phyloP scores from a whole-genome alignment of 2,888 invertebrate species.

The Epistrophe grossulariae region DNA sequence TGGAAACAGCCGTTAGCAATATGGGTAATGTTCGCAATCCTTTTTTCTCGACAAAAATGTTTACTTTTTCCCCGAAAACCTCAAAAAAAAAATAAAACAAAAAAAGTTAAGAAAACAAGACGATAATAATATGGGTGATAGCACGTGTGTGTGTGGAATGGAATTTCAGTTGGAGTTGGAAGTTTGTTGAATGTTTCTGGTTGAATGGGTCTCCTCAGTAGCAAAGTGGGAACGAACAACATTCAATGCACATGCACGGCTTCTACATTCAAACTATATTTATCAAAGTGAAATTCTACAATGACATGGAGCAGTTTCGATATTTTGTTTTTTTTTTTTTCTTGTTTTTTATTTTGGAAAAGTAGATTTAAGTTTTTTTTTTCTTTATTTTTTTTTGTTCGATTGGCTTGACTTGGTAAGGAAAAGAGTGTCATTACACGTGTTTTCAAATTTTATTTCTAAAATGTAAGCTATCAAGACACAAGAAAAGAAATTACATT shows the following conservation, averaged over 20 bases:
- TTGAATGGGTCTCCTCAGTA: slow-evolving; percentile 54
- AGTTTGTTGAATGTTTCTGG: slow-evolving; percentile 46
- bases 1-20: slow-evolving; percentile 59
- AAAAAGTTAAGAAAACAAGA: slow-evolving; percentile 18
- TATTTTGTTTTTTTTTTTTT: neutral
- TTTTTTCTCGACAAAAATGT: slow-evolving; percentile 60
- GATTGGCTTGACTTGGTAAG: slow-evolving; percentile 16
- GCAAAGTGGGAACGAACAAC: neutral
- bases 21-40: slow-evolving; percentile 70
- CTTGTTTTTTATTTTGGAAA: neutral
- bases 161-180: neutral
- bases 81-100: slow-evolving; percentile 28
- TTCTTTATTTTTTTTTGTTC: neutral
- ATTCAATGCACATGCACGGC: slow-evolving; percentile 32
- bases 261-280: slow-evolving; percentile 16
- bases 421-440: slow-evolving; percentile 31
- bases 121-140: slow-evolving; percentile 11
- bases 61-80: slow-evolving; percentile 57
- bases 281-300: slow-evolving; percentile 44
- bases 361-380: slow-evolving; percentile 7
- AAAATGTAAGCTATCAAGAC: neutral
- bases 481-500: neutral
- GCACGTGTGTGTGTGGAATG: slow-evolving; percentile 40
- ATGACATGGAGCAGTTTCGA: slow-evolving; percentile 28
- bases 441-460: slow-evolving; percentile 6